Conservation (phyloP, 1,140 invertebrate species). For the fruit fly (Drosophila melanogaster) region DNA sequence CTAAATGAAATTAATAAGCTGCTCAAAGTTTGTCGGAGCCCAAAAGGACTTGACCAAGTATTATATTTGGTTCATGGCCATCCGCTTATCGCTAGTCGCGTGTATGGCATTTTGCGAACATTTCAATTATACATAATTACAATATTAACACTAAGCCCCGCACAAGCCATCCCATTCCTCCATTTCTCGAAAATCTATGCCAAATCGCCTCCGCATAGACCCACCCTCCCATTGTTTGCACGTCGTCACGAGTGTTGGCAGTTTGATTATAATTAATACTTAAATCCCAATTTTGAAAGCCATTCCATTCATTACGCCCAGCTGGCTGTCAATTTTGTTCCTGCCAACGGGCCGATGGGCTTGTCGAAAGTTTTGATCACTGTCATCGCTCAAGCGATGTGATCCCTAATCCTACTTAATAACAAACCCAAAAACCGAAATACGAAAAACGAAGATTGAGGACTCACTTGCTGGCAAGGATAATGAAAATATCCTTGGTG, state of each 20-base stretch:
- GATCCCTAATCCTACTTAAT: slow-evolving; percentile 2
- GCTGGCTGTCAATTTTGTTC: slow-evolving; percentile 19
- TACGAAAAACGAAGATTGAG: background rate
- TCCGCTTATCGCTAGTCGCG: background rate
- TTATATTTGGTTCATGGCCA: slow-evolving; percentile 20
- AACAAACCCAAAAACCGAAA: background rate
- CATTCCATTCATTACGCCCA: slow-evolving; percentile 38
- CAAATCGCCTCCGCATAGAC: background rate
- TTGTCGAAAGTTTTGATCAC: slow-evolving; percentile 11
- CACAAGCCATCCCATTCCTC: slow-evolving; percentile 8
- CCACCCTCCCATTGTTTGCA: slow-evolving; percentile 31
- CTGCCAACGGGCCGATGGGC: background rate
- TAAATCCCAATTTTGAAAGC: slow-evolving; percentile 62
- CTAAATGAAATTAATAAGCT: slow-evolving; percentile 73
- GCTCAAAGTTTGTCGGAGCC: slow-evolving; percentile 53
- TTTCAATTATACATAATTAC: slow-evolving; percentile 72
- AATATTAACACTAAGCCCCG: slow-evolving; percentile 51
- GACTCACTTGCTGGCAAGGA: background rate
- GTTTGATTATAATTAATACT: slow-evolving; percentile 77
- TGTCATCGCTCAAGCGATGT: slow-evolving; percentile 11
- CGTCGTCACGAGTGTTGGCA: slow-evolving; percentile 51
- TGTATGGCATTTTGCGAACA: slow-evolving; percentile 53
- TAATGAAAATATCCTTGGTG: background rate
- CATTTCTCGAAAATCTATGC: background rate
- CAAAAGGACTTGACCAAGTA: slow-evolving; percentile 35